Conservation (phyloP, 1,140 invertebrate species). For the Drosophila lacteicornis region DNA sequence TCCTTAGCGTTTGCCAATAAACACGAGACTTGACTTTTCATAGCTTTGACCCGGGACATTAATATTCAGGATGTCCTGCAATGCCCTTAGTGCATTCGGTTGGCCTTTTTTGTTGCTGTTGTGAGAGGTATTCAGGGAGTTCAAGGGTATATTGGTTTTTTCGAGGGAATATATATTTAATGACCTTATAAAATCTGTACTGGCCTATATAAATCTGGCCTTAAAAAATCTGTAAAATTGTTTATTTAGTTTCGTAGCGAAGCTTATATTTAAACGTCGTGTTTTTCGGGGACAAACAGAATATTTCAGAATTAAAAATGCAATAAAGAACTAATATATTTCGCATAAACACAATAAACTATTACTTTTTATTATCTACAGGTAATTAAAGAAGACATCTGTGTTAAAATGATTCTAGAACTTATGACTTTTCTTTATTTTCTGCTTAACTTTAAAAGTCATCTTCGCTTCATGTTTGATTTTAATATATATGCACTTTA, state of each 20-base stretch:
- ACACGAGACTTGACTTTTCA: constrained; percentile 45
- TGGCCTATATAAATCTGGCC: neutral
- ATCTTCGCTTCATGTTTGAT: no score
- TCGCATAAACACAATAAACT: neutral
- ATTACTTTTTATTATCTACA: neutral
- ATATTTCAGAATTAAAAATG: neutral
- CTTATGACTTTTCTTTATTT: neutral
- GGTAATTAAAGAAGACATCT: no score
- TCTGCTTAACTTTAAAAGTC: neutral
- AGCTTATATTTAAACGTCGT: no score
- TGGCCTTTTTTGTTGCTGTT: constrained; percentile 17
- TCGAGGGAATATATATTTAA: neutral
- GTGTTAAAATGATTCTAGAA: neutral
- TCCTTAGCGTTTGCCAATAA: constrained; percentile 42
- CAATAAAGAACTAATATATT: neutral
- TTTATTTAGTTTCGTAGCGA: neutral
- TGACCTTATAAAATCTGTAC: neutral
- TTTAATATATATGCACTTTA: no score
- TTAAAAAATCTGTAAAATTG: neutral
- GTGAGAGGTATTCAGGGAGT: neutral
- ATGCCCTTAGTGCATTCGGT: constrained; percentile 24
- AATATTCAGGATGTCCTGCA: constrained; percentile 64
- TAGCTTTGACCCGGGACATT: constrained; percentile 54
- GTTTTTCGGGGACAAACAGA: neutral
- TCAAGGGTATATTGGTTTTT: neutral